phyloP scores from a whole-genome alignment of 2,113 vertebrate genomes.

The Proteles cristata region DNA sequence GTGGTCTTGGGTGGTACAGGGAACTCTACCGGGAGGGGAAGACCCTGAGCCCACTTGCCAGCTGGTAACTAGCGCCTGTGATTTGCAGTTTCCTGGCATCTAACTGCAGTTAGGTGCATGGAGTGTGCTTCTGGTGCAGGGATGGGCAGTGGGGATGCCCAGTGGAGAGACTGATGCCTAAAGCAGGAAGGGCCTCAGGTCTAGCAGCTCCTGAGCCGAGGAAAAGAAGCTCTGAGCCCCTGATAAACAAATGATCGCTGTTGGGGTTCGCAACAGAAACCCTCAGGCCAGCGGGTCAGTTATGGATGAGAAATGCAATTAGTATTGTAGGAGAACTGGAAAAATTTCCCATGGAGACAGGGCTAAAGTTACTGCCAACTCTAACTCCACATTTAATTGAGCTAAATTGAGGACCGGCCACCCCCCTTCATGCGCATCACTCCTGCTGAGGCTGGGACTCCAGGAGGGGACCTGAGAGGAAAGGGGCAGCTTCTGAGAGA shows the following conservation, averaged over 20 bases:
- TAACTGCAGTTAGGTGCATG: background rate
- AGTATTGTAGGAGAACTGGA: background rate
- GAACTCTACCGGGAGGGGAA: background rate
- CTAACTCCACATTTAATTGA: background rate
- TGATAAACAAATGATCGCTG: background rate
- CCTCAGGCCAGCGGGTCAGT: background rate
- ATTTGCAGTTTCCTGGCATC: background rate
- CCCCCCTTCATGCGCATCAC: accelerated
- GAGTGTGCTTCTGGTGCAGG: background rate
- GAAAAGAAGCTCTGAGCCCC: background rate
- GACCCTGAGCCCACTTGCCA: no score
- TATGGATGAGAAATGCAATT: background rate
- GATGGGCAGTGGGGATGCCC: accelerated
- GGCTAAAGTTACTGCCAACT: background rate
- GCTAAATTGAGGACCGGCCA: background rate
- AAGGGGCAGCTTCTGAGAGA: background rate
- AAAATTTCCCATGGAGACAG: background rate
- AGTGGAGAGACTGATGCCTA: background rate
- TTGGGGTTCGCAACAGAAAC: background rate
- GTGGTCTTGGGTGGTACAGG: background rate
- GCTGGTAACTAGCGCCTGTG: accelerated
- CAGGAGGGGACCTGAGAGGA: background rate
- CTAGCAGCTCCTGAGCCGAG: background rate
- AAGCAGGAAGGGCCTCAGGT: background rate
- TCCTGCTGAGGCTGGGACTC: background rate